Base-by-base conservation (phyloP, 1,140 invertebrate genomes). In the Penaeus japonicus region DNA sequence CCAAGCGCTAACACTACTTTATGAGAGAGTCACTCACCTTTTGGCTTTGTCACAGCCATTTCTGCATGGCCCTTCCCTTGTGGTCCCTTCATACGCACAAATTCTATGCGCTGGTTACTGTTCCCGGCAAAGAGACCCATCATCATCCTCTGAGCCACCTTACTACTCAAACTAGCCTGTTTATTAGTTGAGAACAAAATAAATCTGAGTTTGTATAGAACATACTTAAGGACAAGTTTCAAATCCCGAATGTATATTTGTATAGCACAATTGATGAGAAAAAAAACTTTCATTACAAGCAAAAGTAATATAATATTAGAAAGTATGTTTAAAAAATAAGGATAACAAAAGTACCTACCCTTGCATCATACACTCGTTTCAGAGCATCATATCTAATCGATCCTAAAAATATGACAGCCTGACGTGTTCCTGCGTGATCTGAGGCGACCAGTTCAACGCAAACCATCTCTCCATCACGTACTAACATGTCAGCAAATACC, bases 381-480 rank as follows among this genome's bases (percentile, higher is more conserved):
- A 99, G 93, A 20, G 98, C 96, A 93, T 99, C 98, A 92, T 99
- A 99, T 92, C 97, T 95, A 92, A 99, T 98, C 53, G 98, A 99
- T 39, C 98, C 98, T 53, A 99, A 94, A 93, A 99, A 99, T 89
- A 99, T 96, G 82, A 99, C 98, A 32, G 97, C 96, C 92, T 98
- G 96, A 35, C 97, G 95, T 65, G 95, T 94, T 75, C 96, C 95
- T 91, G 96, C 95, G 59, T 96, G 94, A 92, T 99, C 98, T 27
- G 95, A 95, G 54, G 98, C 98, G 55, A 99, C 96, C 90, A 99
- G 93, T 93, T 99, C 98, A 32, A 99, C 98, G 93, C 98, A 99
- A 47, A 99, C 97, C 96, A 99, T 98, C 93, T 99, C 98, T 47
- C 98, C 98, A 94, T 99, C 98, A 78, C 97, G 94, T 47, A 99